A percentile compares a stretch with the other conserved stretches of the same genome.
phyloP scores from a whole-genome alignment of 2,888 invertebrate genomes.

The Antitype chi region DNA sequence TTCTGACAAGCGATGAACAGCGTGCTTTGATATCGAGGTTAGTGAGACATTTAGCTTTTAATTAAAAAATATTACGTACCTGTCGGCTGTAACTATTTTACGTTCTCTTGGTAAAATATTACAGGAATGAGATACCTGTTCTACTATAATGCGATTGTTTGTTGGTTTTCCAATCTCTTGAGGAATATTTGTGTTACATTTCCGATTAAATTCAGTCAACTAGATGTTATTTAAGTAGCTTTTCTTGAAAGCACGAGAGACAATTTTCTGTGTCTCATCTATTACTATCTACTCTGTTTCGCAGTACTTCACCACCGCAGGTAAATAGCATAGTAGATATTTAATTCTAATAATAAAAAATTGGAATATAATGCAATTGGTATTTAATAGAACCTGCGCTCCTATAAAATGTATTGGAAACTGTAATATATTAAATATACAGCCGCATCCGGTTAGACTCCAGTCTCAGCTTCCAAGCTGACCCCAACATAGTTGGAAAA shows the following conservation, averaged over 20 bases:
- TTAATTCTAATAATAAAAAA: background rate
- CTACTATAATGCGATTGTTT: background rate
- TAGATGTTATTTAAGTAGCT: conserved; percentile 9
- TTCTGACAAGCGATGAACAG: conserved; percentile 5
- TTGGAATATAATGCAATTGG: too few relatives aligned
- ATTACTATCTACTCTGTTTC: background rate
- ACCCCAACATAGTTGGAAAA: too few relatives aligned
- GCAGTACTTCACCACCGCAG: background rate
- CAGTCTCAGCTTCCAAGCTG: too few relatives aligned
- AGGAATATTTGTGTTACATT: conserved; percentile 9
- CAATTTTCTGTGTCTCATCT: background rate
- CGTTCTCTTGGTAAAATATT: background rate
- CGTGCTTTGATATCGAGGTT: conserved; percentile 11
- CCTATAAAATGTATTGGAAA: too few relatives aligned
- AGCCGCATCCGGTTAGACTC: too few relatives aligned
- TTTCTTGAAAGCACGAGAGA: background rate
- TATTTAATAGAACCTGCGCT: too few relatives aligned
- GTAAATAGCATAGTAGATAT: too few relatives aligned
- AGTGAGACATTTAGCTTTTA: background rate
- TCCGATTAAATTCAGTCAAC: conserved; percentile 18
- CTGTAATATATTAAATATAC: too few relatives aligned
- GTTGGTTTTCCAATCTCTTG: background rate
- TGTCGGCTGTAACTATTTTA: conserved; percentile 3
- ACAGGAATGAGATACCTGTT: background rate
- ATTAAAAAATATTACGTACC: conserved; percentile 5